These are phyloP conservation scores for Ellobius talpinus DNA, from an alignment of 2,113 vertebrate species.

Conservation along the genomic window DNA sequence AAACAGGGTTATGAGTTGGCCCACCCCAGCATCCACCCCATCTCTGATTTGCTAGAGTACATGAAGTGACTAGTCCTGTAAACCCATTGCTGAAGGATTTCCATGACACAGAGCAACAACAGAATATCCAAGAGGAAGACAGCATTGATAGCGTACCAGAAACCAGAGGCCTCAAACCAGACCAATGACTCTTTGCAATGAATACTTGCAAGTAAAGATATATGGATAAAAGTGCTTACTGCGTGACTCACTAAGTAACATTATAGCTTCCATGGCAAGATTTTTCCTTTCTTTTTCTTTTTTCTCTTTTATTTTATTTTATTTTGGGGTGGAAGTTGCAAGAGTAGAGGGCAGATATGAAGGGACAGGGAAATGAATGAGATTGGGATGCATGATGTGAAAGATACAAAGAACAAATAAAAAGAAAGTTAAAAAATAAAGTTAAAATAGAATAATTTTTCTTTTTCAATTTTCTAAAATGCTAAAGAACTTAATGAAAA, in stretches of 20 bases:
- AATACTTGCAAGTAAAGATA: neutral
- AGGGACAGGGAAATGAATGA: neutral
- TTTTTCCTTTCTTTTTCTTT: neutral
- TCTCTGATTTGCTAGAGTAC: too few species aligned
- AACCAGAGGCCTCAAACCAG: too few species aligned
- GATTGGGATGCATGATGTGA: neutral
- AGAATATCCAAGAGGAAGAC: too few species aligned
- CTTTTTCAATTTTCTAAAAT: conserved; percentile 33
- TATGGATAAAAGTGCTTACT: neutral
- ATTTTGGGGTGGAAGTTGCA: neutral
- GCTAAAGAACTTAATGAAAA: conserved; percentile 38
- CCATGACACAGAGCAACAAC: too few species aligned
- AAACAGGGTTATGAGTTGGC: too few species aligned
- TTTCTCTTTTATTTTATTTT: neutral
- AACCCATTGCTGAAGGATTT: too few species aligned
- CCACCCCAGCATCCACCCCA: too few species aligned
- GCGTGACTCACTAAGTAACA: neutral
- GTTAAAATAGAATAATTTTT: neutral
- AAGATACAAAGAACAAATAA: too few species aligned
- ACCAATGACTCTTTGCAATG: neutral
- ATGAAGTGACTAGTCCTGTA: too few species aligned
- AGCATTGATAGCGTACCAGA: too few species aligned
- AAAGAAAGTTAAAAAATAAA: too few species aligned
- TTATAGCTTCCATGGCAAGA: neutral
- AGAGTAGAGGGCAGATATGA: neutral